Percentiles rank a stretch among this genome's conserved stretches.
Conservation (phyloP, 1,140 invertebrate genomes). For the Cyclargus thomasi region DNA sequence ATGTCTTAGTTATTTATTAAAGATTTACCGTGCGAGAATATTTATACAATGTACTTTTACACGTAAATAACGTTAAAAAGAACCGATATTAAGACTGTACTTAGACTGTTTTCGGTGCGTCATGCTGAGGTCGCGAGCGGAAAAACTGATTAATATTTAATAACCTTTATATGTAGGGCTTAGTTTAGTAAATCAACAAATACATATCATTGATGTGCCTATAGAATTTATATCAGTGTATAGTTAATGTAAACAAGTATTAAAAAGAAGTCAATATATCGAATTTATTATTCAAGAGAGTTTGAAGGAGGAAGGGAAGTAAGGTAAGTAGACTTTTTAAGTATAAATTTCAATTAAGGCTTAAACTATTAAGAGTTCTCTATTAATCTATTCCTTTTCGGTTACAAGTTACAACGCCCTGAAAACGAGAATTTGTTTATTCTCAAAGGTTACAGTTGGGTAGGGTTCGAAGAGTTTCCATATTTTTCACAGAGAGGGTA, state of each 20-base stretch:
- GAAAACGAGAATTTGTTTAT: not conserved
- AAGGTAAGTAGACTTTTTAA: not conserved
- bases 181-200: constrained; percentile 36
- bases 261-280: constrained; percentile 5
- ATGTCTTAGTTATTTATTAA: constrained; percentile 13
- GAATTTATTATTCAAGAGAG: constrained; percentile 7
- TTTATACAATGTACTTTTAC: constrained; percentile 7
- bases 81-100: constrained; percentile 7
- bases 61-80: constrained; percentile 9
- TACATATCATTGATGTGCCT: constrained; percentile 71
- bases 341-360: too few species aligned
- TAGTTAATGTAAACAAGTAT: constrained; percentile 2
- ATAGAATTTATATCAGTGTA: constrained; percentile 27
- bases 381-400: not conserved
- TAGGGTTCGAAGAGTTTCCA: not conserved
- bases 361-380: not conserved
- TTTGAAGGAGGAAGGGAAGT: not conserved
- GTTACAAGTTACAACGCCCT: not conserved
- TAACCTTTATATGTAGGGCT: constrained; percentile 33
- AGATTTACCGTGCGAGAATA: not conserved
- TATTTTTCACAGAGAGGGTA: not conserved
- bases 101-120: not conserved
- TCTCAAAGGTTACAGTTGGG: not conserved
- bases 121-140: not conserved
- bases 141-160: constrained; percentile 21